These are phyloP conservation scores for Monopis laevigella DNA, from an alignment of 2,888 invertebrate species.

Conservation along the genomic window DNA sequence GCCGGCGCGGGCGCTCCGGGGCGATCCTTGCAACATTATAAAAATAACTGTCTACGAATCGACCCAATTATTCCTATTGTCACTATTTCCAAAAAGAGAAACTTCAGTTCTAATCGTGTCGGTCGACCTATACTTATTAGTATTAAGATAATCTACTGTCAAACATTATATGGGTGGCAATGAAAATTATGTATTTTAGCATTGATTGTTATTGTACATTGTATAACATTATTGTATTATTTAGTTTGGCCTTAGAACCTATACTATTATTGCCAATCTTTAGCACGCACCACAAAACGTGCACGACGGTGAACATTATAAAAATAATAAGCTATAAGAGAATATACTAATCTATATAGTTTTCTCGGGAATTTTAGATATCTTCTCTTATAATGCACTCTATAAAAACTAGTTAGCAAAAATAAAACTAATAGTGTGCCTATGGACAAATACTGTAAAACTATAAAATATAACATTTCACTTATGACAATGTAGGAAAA, in stretches of 20 bases:
- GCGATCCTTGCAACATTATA: slow-evolving; percentile 37
- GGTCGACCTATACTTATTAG: neutral
- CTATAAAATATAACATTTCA: slow-evolving; percentile 47
- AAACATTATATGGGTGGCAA: neutral
- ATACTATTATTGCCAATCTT: neutral
- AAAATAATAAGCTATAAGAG: slow-evolving; percentile 5
- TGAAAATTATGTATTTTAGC: neutral
- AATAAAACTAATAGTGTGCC: slow-evolving; percentile 41
- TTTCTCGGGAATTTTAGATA: slow-evolving; percentile 3
- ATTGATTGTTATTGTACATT: neutral
- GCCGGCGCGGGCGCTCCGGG: neutral
- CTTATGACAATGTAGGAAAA: slow-evolving; percentile 30
- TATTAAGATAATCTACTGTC: neutral
- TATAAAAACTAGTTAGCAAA: slow-evolving; percentile 43
- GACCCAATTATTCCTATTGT: slow-evolving; percentile 37
- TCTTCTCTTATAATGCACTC: slow-evolving; percentile 20
- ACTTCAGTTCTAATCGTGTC: slow-evolving; percentile 19
- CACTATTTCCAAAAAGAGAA: slow-evolving; percentile 31
- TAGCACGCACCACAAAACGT: neutral
- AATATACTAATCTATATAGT: neutral
- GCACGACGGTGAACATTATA: neutral
- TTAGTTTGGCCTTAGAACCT: too few species aligned
- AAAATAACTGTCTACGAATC: slow-evolving; percentile 49
- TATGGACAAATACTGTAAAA: slow-evolving; percentile 42
- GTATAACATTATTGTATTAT: too few species aligned